Base-by-base conservation (phyloP, 2,888 invertebrate genomes). In the Lydus trimaculatus region DNA sequence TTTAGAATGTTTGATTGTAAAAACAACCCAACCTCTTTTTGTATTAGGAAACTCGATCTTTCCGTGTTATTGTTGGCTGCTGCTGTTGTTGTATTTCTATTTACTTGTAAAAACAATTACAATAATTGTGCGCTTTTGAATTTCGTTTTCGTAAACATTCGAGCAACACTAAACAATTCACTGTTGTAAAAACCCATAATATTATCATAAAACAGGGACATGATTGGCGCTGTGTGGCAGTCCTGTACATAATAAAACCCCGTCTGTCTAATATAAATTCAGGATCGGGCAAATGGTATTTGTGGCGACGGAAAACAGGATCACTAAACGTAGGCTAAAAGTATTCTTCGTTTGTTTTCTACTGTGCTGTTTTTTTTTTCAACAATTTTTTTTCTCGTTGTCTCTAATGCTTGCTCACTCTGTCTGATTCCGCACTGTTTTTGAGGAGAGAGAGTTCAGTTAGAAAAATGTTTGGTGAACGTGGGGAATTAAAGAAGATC, bases 401-500 rank as follows among this genome's bases (percentile, higher is more conserved):
- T 17, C n/a, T 43, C 17, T 43, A n/a, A 17, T 23, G 8, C 23
- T 52, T 2, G 9, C 25, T 9, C 23, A 15, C 4, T 56, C 56
- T 23, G 25, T n/a, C 56, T 56, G 15, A n/a, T 69, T 67, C 60
- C n/a, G n/a, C n/a, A n/a, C n/a, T n/a, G n/a, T n/a, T n/a, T n/a
- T n/a, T n/a, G n/a, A n/a, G n/a, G n/a, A n/a, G n/a, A n/a, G 39
- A 17, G 63, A 68, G 60, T 65, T 63, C 71, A 63, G 56, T 60
- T 23, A 64, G 68, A 74, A 73, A 73, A 72, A 72, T 72, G 72
- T 63, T n/a, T 62, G 72, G 70, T n/a, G 56, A 71, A 70, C 68
- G 72, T 66, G 69, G 59, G 71, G 73, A 78, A 78, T 76, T 76
- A 76, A 74, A 68, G 72, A 64, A 72, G 69, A 77, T 77, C 71